Evolutionary conservation across 2,888 invertebrate species (phyloP).

Genomic region (Papilio protenor): DNA sequence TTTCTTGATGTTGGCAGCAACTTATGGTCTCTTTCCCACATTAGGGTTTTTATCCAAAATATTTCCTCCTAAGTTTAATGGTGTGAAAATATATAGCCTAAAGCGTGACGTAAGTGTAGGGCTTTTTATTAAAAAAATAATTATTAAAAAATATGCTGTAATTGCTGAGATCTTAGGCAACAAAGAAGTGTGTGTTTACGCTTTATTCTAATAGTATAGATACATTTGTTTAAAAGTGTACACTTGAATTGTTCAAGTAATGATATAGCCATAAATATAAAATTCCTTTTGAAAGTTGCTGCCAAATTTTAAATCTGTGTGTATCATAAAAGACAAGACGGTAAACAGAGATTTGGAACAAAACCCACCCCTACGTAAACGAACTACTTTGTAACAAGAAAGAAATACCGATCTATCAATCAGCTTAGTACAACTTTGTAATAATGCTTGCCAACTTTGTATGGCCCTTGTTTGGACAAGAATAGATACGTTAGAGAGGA

Average conservation of each 20-base stretch:
- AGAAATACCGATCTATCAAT: constrained; percentile 53
- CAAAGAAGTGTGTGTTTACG: too few relatives aligned
- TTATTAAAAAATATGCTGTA: too few relatives aligned
- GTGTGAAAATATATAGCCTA: too few relatives aligned
- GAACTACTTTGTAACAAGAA: constrained; percentile 47
- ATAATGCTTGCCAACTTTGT: constrained; percentile 44
- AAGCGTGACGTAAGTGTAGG: too few relatives aligned
- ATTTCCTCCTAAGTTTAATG: too few relatives aligned
- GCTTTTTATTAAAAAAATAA: too few relatives aligned
- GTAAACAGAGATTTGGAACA: constrained; percentile 48
- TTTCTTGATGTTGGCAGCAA: too few relatives aligned
- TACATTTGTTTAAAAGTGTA: neutral
- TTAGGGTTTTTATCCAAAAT: too few relatives aligned
- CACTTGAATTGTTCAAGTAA: neutral
- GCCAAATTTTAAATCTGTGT: constrained; percentile 42
- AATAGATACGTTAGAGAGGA: constrained; percentile 30
- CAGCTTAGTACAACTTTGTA: constrained; percentile 48
- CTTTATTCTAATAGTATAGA: too few relatives aligned
- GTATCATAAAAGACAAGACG: constrained; percentile 39
- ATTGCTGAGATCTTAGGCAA: too few relatives aligned
- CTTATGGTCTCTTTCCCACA: too few relatives aligned
- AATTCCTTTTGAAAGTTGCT: neutral
- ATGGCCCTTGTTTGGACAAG: constrained; percentile 39
- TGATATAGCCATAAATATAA: neutral
- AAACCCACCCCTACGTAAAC: constrained; percentile 40